Evolutionary conservation across 2,888 invertebrate genomes (phyloP), one percentile per base, ranked within the genome.

Genomic region (Cerastoderma edule): DNA sequence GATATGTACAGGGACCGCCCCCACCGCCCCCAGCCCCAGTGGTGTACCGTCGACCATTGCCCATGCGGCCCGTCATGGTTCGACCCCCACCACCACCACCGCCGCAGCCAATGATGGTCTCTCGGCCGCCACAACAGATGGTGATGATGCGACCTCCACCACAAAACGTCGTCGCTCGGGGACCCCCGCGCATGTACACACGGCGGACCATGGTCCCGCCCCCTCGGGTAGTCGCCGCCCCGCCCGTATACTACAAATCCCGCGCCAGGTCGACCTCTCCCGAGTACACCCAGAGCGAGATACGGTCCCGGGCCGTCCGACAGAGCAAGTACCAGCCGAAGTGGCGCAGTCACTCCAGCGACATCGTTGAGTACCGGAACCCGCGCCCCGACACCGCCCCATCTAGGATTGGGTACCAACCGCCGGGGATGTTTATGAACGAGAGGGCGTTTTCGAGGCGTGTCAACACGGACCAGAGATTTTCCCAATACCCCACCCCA

Each of bases 201-300:
- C 72, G 63, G 4, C 44, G 75, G 13, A 48, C 70, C 16, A 56
- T 72, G 19, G 60, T 75, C 0, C 78, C 78, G 28, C 75, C 54
- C 3, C 63, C 67, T 27, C 39, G 68, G n/a, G 56, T 68, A 6
- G 60, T 56, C 6, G 54, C 64, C 5, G 69, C 65, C 19, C 69
- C 69, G 4, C 75, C 75, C 1, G 53, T 70, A 3, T 56, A 63
- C 35, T 32, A 64, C 24, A 50, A 50, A 19, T 8, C 65, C 4
- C 72, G 78, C 6, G 67, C 75, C 1, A 57, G 78, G 8, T 81
- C 81, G 2, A 66, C 75, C n/a, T 81, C 81, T 10, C 81, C 81
- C 10, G 53, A 65, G 19, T 67, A 35, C 22, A 69, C 76, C 6
- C 33, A 30, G 4, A 69, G 72, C 1, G 78, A 75, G 53, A 57